Conservation (phyloP, 2,888 invertebrate genomes). For the Lepidonotus clava region DNA sequence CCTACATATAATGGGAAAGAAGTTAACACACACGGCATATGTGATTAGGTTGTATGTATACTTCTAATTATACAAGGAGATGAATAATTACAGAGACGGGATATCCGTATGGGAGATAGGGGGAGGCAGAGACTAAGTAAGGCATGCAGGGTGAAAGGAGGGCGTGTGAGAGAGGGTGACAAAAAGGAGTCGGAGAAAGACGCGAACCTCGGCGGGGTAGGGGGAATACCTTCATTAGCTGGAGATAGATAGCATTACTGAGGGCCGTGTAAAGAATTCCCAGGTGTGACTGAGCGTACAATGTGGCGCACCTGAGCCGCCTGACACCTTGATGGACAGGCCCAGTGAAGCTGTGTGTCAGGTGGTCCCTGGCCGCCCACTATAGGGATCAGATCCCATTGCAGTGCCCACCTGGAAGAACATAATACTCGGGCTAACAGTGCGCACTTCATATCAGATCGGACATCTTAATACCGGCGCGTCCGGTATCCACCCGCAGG, state of each 20-base stretch:
- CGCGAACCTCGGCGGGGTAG: not conserved
- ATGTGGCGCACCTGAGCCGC: slow-evolving; percentile 8
- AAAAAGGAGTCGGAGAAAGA: not conserved
- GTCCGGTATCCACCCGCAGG: slow-evolving; percentile 26
- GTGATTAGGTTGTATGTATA: too few species aligned
- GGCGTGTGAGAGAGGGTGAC: not conserved
- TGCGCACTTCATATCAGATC: slow-evolving; percentile 38
- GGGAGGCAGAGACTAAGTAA: too few species aligned
- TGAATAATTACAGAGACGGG: not conserved
- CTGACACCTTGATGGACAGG: slow-evolving; percentile 52
- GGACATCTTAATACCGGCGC: slow-evolving; percentile 42
- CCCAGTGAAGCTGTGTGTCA: slow-evolving; percentile 23
- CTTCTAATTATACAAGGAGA: too few species aligned
- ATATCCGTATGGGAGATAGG: too few species aligned
- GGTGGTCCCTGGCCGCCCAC: slow-evolving; percentile 7
- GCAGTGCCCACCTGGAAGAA: slow-evolving; percentile 48
- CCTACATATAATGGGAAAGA: too few species aligned
- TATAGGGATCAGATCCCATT: slow-evolving; percentile 35
- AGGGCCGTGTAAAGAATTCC: slow-evolving; percentile 3
- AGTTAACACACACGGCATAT: too few species aligned
- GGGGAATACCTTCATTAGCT: slow-evolving; percentile 17
- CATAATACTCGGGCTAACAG: slow-evolving; percentile 25
- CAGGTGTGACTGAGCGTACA: slow-evolving; percentile 8
- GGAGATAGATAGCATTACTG: slow-evolving; percentile 12
- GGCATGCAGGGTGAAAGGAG: not conserved